These are phyloP conservation scores for Aromia moschata DNA, from an alignment of 2,888 invertebrate genomes.

Conservation along the genomic window DNA sequence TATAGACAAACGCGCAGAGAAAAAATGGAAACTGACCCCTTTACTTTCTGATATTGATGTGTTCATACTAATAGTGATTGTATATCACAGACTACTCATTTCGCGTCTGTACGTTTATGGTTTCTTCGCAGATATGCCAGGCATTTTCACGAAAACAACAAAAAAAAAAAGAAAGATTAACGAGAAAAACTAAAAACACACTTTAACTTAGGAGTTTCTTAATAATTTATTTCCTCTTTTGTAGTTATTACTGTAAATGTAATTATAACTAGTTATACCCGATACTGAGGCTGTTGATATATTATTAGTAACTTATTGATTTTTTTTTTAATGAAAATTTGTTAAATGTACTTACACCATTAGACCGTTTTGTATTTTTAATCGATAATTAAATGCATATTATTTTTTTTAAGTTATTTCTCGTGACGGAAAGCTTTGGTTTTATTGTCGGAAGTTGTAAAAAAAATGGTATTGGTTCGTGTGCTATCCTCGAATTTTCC, in stretches of 20 bases:
- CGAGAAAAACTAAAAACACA: constrained; percentile 31
- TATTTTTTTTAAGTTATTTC: constrained; percentile 38
- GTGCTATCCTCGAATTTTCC: too few relatives aligned
- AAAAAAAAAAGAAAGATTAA: constrained; percentile 36
- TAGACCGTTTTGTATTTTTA: constrained; percentile 44
- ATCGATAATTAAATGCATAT: constrained; percentile 39
- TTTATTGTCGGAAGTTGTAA: constrained; percentile 25
- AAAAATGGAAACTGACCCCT: constrained; percentile 22
- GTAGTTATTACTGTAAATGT: constrained; percentile 51
- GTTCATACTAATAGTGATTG: constrained; percentile 49
- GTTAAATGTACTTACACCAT: constrained; percentile 58
- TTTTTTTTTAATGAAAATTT: constrained; percentile 57
- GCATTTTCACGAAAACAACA: constrained; percentile 43
- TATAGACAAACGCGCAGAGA: constrained; percentile 15
- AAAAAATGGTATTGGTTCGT: constrained; percentile 14
- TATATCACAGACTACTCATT: constrained; percentile 37
- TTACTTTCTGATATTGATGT: constrained; percentile 51
- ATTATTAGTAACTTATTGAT: constrained; percentile 61
- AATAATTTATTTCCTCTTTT: constrained; percentile 58
- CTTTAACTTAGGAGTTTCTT: constrained; percentile 47
- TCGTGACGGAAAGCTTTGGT: constrained; percentile 29
- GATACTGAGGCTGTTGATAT: constrained; percentile 61
- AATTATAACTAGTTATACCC: constrained; percentile 58
- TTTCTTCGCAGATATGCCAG: constrained; percentile 34
- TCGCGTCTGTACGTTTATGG: constrained; percentile 38